Evolutionary conservation across 2,113 vertebrate species (phyloP).

Genomic region (Prunella fulvescens): DNA sequence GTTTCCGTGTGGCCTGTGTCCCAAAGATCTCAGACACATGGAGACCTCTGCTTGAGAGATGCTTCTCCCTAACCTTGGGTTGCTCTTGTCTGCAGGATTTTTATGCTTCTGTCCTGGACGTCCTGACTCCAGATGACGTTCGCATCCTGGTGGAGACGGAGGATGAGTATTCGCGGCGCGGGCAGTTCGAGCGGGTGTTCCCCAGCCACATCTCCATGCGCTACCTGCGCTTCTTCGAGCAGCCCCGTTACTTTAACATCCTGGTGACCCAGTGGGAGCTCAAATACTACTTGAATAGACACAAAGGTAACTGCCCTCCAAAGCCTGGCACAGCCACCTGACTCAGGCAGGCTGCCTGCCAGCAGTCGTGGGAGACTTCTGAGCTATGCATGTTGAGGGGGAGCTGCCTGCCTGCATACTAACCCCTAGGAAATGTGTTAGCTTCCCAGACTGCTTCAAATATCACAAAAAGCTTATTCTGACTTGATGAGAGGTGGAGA

Average conservation of each 20-base stretch:
- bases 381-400: background rate
- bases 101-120: slow-evolving; percentile 82
- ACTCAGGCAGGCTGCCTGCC: background rate
- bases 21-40: background rate
- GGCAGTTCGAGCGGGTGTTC: slow-evolving; percentile 90
- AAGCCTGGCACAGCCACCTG: background rate
- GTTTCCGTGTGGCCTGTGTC: background rate
- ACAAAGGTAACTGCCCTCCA: slow-evolving; percentile 72
- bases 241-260: slow-evolving; percentile 90
- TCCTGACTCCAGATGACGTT: slow-evolving; percentile 89
- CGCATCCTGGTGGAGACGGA: slow-evolving; percentile 86
- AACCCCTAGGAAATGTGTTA: background rate
- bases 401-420: background rate
- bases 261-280: slow-evolving; percentile 92
- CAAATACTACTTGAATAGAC: slow-evolving; percentile 80
- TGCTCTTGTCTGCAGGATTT: slow-evolving; percentile 75
- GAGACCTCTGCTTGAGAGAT: background rate
- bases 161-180: slow-evolving; percentile 84
- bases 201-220: slow-evolving; percentile 82
- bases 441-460: background rate
- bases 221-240: slow-evolving; percentile 93
- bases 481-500: background rate
- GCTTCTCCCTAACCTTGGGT: background rate
- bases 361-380: background rate
- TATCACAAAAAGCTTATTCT: background rate